Base-by-base conservation (phyloP, 2,797 vertebrate genomes). In the Xenentodon cancila region DNA sequence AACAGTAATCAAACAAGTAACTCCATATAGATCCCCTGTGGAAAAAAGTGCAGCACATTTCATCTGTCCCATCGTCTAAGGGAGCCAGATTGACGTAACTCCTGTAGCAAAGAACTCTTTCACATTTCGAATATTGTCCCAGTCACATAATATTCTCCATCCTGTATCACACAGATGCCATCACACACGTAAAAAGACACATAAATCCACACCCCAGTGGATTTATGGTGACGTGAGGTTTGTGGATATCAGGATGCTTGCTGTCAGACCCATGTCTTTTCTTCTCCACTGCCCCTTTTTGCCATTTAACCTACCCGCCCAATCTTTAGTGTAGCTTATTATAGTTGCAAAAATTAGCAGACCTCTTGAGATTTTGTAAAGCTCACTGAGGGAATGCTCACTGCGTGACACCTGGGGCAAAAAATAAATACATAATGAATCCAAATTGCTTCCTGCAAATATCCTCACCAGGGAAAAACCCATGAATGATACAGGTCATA, bases 61-160 rank as follows among this genome's bases (percentile, higher is more conserved):
- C 82, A 96, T 97, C 96, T 96, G 96, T 96, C 94, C 92, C 88
- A 0, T 92, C 86, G 72, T 92, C 59, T 80, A 55, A 59, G 73
- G 92, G 95, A 96, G 93, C 86, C 95, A 97, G 96, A 94, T 91
- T 59, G 62, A 73, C 66, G 37, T 71, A 15, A 55, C 48, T 68
- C 55, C 45, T 60, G 56, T 22, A 12, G 15, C 64, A 89, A 88
- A 84, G 59, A 86, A 89, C 80, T 71, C 76, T 75, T 68, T 72
- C 61, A 86, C 67, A 82, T 81, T 73, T 71, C 44, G 82, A 90
- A 90, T 90, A 89, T 91, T 59, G 59, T 69, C 58, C 68, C 46
- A 60, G 50, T 58, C 58, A 64, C 56, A 32, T 77, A 92, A 92
- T 89, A 90, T 92, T 88, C 86, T 0, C 25, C 82, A 73, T 68